A percentile compares a stretch with the other conserved stretches of the same genome.
phyloP scores from a whole-genome alignment of 2,888 invertebrate genomes.

The Eupithecia centaureata region DNA sequence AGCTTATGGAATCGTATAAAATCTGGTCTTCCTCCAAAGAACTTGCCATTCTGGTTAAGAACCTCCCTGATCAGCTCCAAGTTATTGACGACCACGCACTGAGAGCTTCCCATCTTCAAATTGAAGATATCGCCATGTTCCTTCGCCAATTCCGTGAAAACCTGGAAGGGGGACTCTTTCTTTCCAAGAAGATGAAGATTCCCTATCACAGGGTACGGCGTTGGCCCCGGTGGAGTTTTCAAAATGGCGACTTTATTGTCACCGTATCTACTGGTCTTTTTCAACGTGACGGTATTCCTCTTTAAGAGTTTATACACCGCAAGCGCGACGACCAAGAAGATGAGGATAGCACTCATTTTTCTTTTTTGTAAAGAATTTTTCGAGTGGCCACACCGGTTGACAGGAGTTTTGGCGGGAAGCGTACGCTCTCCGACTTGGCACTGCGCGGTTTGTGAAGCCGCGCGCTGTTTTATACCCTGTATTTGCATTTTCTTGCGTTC shows the following conservation, averaged over 20 bases:
- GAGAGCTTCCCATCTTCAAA: constrained; percentile 86
- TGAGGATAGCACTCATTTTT: constrained; percentile 74
- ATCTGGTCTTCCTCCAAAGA: constrained; percentile 92
- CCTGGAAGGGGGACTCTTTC: constrained; percentile 87
- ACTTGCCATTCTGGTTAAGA: constrained; percentile 90
- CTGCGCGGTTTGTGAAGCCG: constrained; percentile 42
- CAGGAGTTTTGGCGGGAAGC: constrained; percentile 64
- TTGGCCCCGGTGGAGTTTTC: constrained; percentile 86
- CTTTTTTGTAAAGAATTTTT: constrained; percentile 66
- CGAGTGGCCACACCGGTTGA: constrained; percentile 68
- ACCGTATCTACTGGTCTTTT: constrained; percentile 56
- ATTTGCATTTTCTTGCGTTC: constrained; percentile 53
- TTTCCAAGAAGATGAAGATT: constrained; percentile 87
- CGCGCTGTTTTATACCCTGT: constrained; percentile 53
- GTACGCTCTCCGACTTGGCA: constrained; percentile 53
- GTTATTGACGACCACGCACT: constrained; percentile 90
- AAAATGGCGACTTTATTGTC: constrained; percentile 52
- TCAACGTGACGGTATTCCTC: constrained; percentile 54
- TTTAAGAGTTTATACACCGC: constrained; percentile 66
- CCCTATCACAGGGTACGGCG: constrained; percentile 87
- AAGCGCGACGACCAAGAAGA: constrained; percentile 57
- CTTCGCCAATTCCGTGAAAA: constrained; percentile 87
- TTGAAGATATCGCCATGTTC: constrained; percentile 89
- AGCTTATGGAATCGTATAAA: constrained; percentile 91
- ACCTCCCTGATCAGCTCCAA: constrained; percentile 89